Evolutionary conservation across 1,140 invertebrate genomes (phyloP).

Genomic region (Charaxes varanes): DNA sequence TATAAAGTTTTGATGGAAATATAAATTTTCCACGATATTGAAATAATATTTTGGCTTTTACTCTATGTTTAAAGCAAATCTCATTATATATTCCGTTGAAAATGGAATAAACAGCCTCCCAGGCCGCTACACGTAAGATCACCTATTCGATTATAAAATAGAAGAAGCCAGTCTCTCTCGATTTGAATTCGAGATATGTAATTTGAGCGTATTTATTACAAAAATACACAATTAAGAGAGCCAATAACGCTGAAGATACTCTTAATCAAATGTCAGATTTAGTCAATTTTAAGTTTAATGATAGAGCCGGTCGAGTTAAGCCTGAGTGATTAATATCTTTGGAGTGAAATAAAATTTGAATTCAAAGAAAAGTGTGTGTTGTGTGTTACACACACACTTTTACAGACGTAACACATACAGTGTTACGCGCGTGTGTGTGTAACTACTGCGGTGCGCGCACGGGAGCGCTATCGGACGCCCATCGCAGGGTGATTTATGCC

Average conservation of each 20-base stretch:
- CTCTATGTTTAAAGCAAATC: not conserved
- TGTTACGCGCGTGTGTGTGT: conserved; percentile 16
- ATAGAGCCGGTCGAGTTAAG: conserved; percentile 52
- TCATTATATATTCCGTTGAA: conserved; percentile 12
- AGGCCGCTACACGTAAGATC: conserved; percentile 16
- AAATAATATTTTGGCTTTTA: too few relatives aligned
- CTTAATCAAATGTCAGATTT: conserved; percentile 70
- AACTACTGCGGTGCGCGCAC: conserved; percentile 17
- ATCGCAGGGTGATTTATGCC: conserved; percentile 57
- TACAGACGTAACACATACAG: too few relatives aligned
- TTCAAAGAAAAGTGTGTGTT: conserved; percentile 36
- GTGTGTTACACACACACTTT: too few relatives aligned
- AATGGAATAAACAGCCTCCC: conserved; percentile 17
- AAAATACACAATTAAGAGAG: conserved; percentile 53
- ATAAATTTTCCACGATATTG: too few relatives aligned
- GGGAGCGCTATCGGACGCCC: conserved; percentile 51
- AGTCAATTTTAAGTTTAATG: conserved; percentile 61
- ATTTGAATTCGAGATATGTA: conserved; percentile 30
- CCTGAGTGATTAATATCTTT: conserved; percentile 51
- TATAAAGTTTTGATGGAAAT: too few relatives aligned
- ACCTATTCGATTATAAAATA: conserved; percentile 26
- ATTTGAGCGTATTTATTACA: conserved; percentile 47
- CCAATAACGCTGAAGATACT: conserved; percentile 49
- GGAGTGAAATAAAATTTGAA: conserved; percentile 39
- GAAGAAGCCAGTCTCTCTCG: conserved; percentile 24